These are phyloP conservation scores for Melolontha melolontha DNA, from an alignment of 2,888 invertebrate species.

Conservation along the genomic window DNA sequence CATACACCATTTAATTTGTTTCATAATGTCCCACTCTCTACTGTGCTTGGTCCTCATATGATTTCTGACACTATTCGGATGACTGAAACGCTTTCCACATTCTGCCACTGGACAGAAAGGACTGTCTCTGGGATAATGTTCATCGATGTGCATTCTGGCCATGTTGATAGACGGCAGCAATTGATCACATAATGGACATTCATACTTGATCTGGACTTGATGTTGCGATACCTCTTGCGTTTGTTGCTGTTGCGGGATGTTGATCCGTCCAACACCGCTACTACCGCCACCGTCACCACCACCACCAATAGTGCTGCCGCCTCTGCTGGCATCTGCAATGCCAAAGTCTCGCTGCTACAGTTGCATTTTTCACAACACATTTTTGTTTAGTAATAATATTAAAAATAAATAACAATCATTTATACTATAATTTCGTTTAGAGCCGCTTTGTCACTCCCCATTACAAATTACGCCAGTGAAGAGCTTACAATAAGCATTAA, in stretches of 20 bases:
- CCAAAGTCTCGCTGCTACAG: slow-evolving; percentile 66
- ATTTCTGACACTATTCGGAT: slow-evolving; percentile 88
- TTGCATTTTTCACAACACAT: slow-evolving; percentile 51
- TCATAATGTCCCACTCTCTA: slow-evolving; percentile 86
- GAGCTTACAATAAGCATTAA: not conserved
- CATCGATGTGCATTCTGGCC: slow-evolving; percentile 81
- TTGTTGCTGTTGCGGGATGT: slow-evolving; percentile 50
- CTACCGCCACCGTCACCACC: slow-evolving; percentile 39
- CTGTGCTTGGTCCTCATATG: slow-evolving; percentile 89
- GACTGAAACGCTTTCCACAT: slow-evolving; percentile 81
- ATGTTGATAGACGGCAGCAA: slow-evolving; percentile 75
- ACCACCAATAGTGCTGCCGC: slow-evolving; percentile 45
- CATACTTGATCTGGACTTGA: slow-evolving; percentile 65
- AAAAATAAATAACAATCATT: slow-evolving; percentile 50
- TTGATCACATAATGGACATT: slow-evolving; percentile 81
- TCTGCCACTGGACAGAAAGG: slow-evolving; percentile 82
- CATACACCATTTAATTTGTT: slow-evolving; percentile 78
- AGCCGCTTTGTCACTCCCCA: slow-evolving; percentile 49
- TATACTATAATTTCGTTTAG: slow-evolving; percentile 64
- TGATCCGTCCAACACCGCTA: slow-evolving; percentile 36
- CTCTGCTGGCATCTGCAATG: slow-evolving; percentile 72
- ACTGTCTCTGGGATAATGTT: slow-evolving; percentile 88
- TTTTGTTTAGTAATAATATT: slow-evolving; percentile 27
- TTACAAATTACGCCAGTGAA: not conserved
- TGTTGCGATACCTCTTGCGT: slow-evolving; percentile 57